A percentile compares a stretch with the other conserved stretches of the same genome.
Conservation (phyloP, 2,888 invertebrate genomes). For the Cheilosia vulpina region DNA sequence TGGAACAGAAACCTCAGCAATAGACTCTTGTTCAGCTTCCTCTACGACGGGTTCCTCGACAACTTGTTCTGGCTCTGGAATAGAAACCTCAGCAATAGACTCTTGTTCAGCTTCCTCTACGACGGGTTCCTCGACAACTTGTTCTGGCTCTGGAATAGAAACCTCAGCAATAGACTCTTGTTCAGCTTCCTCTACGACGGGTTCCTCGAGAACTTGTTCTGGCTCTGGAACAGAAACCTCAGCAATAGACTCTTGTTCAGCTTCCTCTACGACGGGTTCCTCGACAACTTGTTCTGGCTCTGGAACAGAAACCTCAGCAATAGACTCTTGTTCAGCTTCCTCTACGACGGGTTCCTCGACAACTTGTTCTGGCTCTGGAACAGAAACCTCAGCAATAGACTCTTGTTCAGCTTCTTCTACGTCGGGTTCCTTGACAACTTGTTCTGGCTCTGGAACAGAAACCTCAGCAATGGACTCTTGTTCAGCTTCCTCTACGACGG, state of each 20-base stretch:
- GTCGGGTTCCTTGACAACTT: no score
- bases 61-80: neutral
- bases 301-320: neutral
- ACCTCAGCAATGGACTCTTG: neutral
- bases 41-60: no score
- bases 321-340: neutral
- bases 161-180: neutral
- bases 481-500: no score
- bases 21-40: neutral
- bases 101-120: neutral
- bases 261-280: neutral
- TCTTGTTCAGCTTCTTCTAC: neutral
- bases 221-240: no score
- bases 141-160: neutral
- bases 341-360: neutral
- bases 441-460: neutral
- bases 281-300: slow-evolving; percentile 1
- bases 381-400: neutral
- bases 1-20: neutral
- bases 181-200: no score
- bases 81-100: no score
- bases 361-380: slow-evolving; percentile 11
- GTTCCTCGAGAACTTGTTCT: no score
- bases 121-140: no score
- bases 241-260: no score